Conservation (phyloP, 1,140 invertebrate species). For the Drosophila suzukii region DNA sequence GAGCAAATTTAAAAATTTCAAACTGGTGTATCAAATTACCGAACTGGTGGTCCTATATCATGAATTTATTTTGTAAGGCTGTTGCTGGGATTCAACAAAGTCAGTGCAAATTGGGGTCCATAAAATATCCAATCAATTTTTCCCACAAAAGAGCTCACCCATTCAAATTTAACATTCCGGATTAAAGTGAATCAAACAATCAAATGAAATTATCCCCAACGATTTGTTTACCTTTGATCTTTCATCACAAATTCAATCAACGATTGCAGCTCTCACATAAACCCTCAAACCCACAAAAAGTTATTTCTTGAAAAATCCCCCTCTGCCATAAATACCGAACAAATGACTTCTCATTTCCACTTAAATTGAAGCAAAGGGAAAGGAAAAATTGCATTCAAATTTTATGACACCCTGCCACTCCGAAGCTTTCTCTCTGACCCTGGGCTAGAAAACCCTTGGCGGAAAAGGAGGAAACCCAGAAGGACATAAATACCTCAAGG, state of each 20-base stretch:
- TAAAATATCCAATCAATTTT: neutral
- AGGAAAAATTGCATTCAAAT: constrained; percentile 62
- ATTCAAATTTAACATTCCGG: neutral
- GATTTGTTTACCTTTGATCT: constrained; percentile 49
- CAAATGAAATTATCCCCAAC: constrained; percentile 12
- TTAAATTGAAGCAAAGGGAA: constrained; percentile 40
- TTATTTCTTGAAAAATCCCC: constrained; percentile 3
- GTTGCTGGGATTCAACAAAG: too few relatives aligned
- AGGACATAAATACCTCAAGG: constrained; percentile 68
- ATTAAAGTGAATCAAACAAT: constrained; percentile 18
- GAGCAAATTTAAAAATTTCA: too few relatives aligned
- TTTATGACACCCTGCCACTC: constrained; percentile 53
- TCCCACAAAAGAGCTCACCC: neutral
- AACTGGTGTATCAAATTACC: too few relatives aligned
- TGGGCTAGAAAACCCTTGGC: constrained; percentile 30
- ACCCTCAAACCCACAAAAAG: constrained; percentile 19
- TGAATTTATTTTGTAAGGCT: too few relatives aligned
- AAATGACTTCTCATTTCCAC: constrained; percentile 71
- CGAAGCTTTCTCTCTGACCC: constrained; percentile 49
- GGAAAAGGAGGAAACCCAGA: constrained; percentile 12
- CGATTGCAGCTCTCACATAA: constrained; percentile 1
- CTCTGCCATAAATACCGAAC: constrained; percentile 44
- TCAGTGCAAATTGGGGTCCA: neutral
- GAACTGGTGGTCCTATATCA: too few relatives aligned
- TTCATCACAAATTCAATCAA: constrained; percentile 30